Conservation (phyloP, 2,888 invertebrate species). For the Papilio gigon region DNA sequence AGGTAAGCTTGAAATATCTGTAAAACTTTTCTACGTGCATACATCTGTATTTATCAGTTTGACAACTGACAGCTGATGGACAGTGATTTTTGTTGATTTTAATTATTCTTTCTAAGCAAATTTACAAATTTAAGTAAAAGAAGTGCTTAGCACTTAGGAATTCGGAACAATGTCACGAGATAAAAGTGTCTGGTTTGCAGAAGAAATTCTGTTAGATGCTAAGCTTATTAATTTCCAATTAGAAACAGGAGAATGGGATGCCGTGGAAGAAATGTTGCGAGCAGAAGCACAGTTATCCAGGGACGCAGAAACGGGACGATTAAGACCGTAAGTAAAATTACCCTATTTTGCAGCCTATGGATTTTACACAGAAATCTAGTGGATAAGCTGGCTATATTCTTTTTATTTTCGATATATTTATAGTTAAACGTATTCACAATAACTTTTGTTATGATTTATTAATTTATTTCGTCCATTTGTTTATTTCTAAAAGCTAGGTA, state of each 20-base stretch:
- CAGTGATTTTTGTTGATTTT: slow-evolving; percentile 16
- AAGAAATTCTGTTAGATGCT: slow-evolving; percentile 78
- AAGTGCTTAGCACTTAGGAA: slow-evolving; percentile 20
- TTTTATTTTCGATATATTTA: neutral
- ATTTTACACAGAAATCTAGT: neutral
- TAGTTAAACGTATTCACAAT: neutral
- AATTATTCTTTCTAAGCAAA: slow-evolving; percentile 3
- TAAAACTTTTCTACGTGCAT: neutral
- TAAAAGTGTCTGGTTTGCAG: slow-evolving; percentile 81
- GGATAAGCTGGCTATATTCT: neutral
- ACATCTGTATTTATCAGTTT: neutral
- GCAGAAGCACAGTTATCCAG: slow-evolving; percentile 78
- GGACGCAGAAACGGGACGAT: slow-evolving; percentile 76
- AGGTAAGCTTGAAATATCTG: neutral
- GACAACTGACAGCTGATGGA: slow-evolving; percentile 4
- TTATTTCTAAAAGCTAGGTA: neutral
- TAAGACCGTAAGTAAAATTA: slow-evolving; percentile 69
- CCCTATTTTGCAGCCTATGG: neutral
- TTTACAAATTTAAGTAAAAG: slow-evolving; percentile 13
- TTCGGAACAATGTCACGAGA: slow-evolving; percentile 73
- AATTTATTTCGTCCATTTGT: neutral
- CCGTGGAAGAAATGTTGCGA: slow-evolving; percentile 79
- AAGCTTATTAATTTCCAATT: slow-evolving; percentile 78
- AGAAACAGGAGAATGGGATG: slow-evolving; percentile 80
- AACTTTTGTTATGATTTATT: no score